Conservation (phyloP, 2,888 invertebrate species). For the Seira musarum region DNA sequence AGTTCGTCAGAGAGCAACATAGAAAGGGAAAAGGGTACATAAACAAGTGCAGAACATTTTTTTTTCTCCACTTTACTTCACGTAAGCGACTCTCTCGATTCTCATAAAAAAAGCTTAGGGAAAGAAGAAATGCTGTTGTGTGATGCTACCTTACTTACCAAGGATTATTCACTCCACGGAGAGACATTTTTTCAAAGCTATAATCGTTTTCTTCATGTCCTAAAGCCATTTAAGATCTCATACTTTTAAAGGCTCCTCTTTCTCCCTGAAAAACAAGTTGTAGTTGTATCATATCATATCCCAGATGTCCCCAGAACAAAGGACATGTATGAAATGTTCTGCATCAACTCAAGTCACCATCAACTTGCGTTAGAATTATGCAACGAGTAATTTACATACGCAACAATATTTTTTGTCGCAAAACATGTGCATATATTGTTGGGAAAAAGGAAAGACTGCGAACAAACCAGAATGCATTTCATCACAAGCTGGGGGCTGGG, state of each 20-base stretch:
- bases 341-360: no score
- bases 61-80: background rate
- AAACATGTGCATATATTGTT: background rate
- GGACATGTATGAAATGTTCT: background rate
- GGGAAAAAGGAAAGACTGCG: no score
- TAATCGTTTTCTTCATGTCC: background rate
- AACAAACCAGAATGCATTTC: no score
- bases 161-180: constrained; percentile 39
- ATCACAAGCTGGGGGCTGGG: no score
- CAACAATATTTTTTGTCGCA: background rate
- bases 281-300: no score
- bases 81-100: constrained; percentile 8
- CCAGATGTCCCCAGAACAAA: background rate
- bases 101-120: constrained; percentile 21
- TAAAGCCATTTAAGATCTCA: background rate
- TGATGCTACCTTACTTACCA: constrained; percentile 29
- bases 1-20: background rate
- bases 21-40: background rate
- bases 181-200: constrained; percentile 33
- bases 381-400: background rate
- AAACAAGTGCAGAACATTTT: background rate
- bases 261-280: background rate
- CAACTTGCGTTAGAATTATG: background rate
- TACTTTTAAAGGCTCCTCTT: background rate
- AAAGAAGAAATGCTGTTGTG: constrained; percentile 32